These are phyloP conservation scores for Melanerpes aurifrons DNA, from an alignment of 2,113 vertebrate genomes.

Conservation along the genomic window DNA sequence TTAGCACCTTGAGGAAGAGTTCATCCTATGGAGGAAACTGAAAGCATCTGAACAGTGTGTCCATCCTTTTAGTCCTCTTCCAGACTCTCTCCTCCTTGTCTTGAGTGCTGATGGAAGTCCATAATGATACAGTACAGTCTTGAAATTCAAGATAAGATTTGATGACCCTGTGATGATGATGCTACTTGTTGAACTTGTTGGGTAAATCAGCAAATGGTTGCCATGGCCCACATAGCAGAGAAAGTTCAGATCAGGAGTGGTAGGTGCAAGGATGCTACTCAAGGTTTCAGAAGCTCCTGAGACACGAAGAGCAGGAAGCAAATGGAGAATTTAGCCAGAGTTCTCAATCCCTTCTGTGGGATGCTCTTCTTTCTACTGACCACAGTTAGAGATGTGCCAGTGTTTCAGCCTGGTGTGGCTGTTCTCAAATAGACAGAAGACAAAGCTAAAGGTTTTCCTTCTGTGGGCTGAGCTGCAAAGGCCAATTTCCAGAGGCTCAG, in stretches of 20 bases:
- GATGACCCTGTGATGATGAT: fast-evolving
- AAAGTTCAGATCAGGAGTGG: background rate
- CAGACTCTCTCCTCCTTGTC: background rate
- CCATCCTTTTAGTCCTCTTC: background rate
- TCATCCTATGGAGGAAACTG: background rate
- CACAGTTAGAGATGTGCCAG: background rate
- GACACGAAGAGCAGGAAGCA: background rate
- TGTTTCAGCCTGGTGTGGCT: background rate
- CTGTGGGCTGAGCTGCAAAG: background rate
- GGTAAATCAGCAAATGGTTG: background rate
- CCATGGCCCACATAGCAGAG: background rate
- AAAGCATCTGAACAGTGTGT: background rate
- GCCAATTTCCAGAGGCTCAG: background rate
- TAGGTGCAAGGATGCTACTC: background rate
- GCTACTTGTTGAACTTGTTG: background rate
- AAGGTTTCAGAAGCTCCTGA: background rate
- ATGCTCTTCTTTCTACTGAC: background rate
- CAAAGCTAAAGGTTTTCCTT: background rate
- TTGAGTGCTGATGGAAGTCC: background rate
- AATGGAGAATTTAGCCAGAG: fast-evolving
- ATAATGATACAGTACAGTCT: background rate
- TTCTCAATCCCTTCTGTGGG: background rate
- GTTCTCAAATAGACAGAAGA: background rate
- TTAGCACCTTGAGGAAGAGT: background rate
- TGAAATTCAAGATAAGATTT: background rate